phyloP scores from a whole-genome alignment of 1,140 invertebrate species.

The Drosophila lacertosa region DNA sequence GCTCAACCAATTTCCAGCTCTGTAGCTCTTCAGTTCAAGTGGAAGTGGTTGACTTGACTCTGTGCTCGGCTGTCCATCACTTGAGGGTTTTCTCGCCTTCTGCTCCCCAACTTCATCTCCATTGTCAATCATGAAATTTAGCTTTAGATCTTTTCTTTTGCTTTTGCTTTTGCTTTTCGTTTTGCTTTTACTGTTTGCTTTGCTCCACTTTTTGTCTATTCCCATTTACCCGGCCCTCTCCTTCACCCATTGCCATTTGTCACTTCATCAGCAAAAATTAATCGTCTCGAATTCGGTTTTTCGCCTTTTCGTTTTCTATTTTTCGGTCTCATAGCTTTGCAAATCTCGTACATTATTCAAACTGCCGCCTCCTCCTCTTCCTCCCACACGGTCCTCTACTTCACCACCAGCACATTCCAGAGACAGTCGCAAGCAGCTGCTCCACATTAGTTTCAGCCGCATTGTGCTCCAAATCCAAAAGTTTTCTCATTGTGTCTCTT shows the following conservation, averaged over 20 bases:
- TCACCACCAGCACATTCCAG: too few species aligned
- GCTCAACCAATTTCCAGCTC: slow-evolving; percentile 27
- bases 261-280: slow-evolving; percentile 80
- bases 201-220: slow-evolving; percentile 37
- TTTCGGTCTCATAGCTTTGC: slow-evolving; percentile 64
- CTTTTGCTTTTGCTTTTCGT: neutral
- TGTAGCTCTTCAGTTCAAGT: slow-evolving; percentile 61
- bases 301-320: slow-evolving; percentile 76
- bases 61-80: slow-evolving; percentile 56
- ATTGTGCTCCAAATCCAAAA: slow-evolving; percentile 50
- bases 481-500: slow-evolving; percentile 49
- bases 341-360: slow-evolving; percentile 52
- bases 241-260: slow-evolving; percentile 62
- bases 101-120: neutral
- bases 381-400: neutral
- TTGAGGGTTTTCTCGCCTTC: slow-evolving; percentile 63
- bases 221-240: slow-evolving; percentile 69
- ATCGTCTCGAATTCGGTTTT: slow-evolving; percentile 84
- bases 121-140: slow-evolving; percentile 36
- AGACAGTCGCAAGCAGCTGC: slow-evolving; percentile 35
- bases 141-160: slow-evolving; percentile 29
- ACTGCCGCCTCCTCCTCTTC: slow-evolving; percentile 56
- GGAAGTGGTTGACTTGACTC: slow-evolving; percentile 75
- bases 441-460: slow-evolving; percentile 52
- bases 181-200: slow-evolving; percentile 28